Conservation (phyloP, 2,797 vertebrate genomes). For the Dicrostonyx torquatus region DNA sequence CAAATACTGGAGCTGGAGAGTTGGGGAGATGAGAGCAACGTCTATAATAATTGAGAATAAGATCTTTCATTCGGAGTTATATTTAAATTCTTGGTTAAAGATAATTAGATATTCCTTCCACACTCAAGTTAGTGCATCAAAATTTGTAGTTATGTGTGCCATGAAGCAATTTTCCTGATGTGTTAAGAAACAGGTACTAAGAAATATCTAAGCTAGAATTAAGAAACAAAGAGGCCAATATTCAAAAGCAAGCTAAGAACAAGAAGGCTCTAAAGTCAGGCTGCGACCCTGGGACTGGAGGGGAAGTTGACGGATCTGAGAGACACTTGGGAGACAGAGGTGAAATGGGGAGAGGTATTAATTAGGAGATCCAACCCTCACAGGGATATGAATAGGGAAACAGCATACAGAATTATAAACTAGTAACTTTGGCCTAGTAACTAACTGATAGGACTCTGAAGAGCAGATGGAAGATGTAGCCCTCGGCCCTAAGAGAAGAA, state of each 20-base stretch:
- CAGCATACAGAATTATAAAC: constrained; percentile 11
- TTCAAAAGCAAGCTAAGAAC: neutral
- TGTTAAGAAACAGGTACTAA: neutral
- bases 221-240: neutral
- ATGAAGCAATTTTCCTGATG: neutral
- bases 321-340: neutral
- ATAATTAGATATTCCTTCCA: constrained; percentile 17
- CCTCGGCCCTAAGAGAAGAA: neutral
- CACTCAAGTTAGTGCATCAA: neutral
- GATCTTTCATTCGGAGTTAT: neutral
- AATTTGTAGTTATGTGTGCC: neutral
- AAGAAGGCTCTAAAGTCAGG: neutral
- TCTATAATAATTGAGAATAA: neutral
- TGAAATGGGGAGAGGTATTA: neutral
- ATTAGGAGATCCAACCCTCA: neutral
- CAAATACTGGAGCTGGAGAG: neutral
- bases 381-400: neutral
- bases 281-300: neutral
- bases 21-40: constrained; percentile 32
- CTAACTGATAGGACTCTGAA: neutral
- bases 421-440: neutral
- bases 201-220: constrained; percentile 1
- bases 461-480: neutral
- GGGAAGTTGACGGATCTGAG: neutral
- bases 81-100: constrained; percentile 49